Evolutionary conservation across 2,888 invertebrate genomes (phyloP), one percentile per base, ranked within the genome.

Genomic region (Torymus tubicola): DNA sequence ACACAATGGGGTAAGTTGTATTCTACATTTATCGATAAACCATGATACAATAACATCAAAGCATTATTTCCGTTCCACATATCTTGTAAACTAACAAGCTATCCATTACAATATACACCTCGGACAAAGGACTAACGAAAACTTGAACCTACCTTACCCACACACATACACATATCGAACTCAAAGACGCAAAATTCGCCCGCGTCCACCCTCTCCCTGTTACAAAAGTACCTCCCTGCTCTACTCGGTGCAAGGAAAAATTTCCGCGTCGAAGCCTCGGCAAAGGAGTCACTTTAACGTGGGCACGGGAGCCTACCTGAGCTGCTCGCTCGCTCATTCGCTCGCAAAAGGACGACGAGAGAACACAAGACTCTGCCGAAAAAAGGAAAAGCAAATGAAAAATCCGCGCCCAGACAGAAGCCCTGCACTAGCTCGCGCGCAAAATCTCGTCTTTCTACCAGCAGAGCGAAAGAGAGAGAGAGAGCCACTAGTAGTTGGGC

Each of bases 271-370:
- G 55, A 57, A 68, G 53, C 24, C 24, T 14, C 24, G n/a, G 16
- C 64, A 68, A 68, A 68, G 68, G 21, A 55, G 16, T 13, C 13
- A 14, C 65, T 52, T 11, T 14, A 18, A 11, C 18, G 1, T 52
- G 18, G n/a, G 21, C 21, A 21, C 21, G 53, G 42, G 31, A 11
- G 8, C 42, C 42, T 42, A 64, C 31, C 42, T 42, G 42, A 64
- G 14, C 11, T 42, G 10, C 42, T 11, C 64, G 42, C 82, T 70
- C 82, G 71, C 82, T 2, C 64, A 2, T 16, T 11, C 64, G 42
- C 82, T 70, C 82, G 71, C 82, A 42, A 21, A 21, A 71, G n/a
- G 57, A 57, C 55, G 52, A 68, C 53, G 21, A 55, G 21, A 68
- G 55, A 61, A 42, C 42, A 42, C 42, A 42, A 42, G 42, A 42